A percentile compares a stretch with the other conserved stretches of the same genome.
phyloP scores from a whole-genome alignment of 2,113 vertebrate species.

The Chaetodon auriga region DNA sequence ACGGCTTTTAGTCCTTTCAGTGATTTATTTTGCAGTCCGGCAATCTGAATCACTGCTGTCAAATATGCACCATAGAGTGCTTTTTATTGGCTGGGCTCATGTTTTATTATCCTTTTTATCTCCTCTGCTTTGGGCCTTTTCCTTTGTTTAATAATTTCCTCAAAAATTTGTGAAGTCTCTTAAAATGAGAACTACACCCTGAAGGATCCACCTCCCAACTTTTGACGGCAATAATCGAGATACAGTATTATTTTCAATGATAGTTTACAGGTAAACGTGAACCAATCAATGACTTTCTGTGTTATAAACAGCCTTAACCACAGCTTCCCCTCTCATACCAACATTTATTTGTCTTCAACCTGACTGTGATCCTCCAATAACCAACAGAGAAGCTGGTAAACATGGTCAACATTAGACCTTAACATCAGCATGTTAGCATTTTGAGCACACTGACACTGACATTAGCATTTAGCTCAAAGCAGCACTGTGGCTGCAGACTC shows the following conservation, averaged over 20 bases:
- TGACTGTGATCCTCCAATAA: background rate
- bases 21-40: background rate
- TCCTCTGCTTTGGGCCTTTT: background rate
- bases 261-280: background rate
- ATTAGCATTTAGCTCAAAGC: too few species aligned
- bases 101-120: background rate
- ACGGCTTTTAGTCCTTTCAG: background rate
- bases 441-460: too few species aligned
- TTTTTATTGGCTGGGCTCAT: background rate
- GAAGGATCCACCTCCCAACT: background rate
- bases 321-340: background rate
- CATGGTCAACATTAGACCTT: too few species aligned
- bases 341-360: background rate
- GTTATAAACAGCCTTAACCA: background rate
- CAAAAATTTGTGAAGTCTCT: background rate
- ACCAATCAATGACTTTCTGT: background rate
- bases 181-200: background rate
- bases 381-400: too few species aligned
- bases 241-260: background rate
- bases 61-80: background rate
- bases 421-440: too few species aligned
- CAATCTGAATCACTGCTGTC: background rate
- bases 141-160: background rate
- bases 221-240: background rate
- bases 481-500: too few species aligned